Evolutionary conservation across 2,888 invertebrate genomes (phyloP).

Genomic region (Ceramica pisi): DNA sequence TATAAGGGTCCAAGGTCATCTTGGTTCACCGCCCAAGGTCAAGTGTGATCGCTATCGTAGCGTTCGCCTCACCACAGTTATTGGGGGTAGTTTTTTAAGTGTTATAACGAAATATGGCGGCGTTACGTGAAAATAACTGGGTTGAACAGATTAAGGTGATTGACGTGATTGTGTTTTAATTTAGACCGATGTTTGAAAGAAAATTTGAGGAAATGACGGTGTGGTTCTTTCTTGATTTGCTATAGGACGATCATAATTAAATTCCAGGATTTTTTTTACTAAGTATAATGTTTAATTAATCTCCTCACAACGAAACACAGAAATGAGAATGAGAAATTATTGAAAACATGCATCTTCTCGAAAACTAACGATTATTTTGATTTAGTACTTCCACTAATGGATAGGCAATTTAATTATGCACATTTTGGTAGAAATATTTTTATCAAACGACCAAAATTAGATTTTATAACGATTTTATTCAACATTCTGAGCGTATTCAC

Average conservation of each 20-base stretch:
- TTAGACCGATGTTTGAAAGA: slow-evolving; percentile 9
- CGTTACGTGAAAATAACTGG: slow-evolving; percentile 17
- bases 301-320: too few relatives aligned
- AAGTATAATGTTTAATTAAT: too few relatives aligned
- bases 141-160: slow-evolving; percentile 37
- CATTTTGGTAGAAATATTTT: too few relatives aligned
- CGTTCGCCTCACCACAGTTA: slow-evolving; percentile 7
- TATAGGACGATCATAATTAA: not conserved
- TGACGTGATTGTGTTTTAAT: slow-evolving; percentile 45
- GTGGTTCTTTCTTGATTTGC: not conserved
- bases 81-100: slow-evolving; percentile 38
- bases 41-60: slow-evolving; percentile 36
- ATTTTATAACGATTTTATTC: too few relatives aligned
- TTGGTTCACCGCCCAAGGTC: slow-evolving; percentile 46
- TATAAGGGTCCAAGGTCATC: slow-evolving; percentile 53
- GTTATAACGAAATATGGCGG: slow-evolving; percentile 14
- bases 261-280: too few relatives aligned
- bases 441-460: too few relatives aligned
- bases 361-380: too few relatives aligned
- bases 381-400: too few relatives aligned
- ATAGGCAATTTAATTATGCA: too few relatives aligned
- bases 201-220: not conserved
- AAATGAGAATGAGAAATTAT: too few relatives aligned
- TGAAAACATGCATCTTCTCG: too few relatives aligned
- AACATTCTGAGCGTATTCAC: too few relatives aligned